Evolutionary conservation across 2,888 invertebrate genomes (phyloP), one percentile per base, ranked within the genome.

Genomic region (Selenia dentaria): DNA sequence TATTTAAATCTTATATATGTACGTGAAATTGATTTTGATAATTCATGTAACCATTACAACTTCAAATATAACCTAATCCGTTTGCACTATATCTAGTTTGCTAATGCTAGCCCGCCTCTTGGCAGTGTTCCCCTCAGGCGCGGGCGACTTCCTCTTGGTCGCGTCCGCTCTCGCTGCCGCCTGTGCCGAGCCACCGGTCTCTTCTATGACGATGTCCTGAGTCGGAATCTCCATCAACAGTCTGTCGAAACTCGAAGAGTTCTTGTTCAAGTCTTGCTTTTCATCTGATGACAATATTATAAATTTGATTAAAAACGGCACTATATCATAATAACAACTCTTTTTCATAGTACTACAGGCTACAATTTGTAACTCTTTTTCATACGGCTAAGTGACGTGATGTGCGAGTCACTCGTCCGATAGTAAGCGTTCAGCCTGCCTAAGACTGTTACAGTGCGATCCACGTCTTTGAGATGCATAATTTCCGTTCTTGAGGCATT

Each of bases 141-240:
- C 59, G 0, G 83, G 82, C 1, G 86, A 79, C 53, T 74, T 80
- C 47, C 86, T 61, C 56, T 85, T 83, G 20, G 26, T 64, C 54
- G 10, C 16, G 5, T 26, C 35, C 14, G 9, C 25, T 6, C 35
- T 24, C 3, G 32, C 14, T 13, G 3, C 31, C 18, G 10, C 22
- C 29, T 22, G 24, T n/a, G 8, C 32, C 2, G 47, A 62, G 10
- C 54, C 51, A 14, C 65, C 76, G 1, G 70, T 64, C 36, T 73
- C 70, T 24, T 77, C 79, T 5, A 75, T 72, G 40, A 70, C 67
- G 6, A 85, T 75, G 40, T 83, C 86, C 51, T 84, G 88, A 0
- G 79, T 75, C 6, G 80, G 79, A 28, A 87, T 74, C 20, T 74
- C 80, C 72, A 83, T 59, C 29, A 89, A 63, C 6, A 87, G 59